These are phyloP conservation scores for Melanerpes formicivorus DNA, from an alignment of 2,113 vertebrate species.

Conservation along the genomic window DNA sequence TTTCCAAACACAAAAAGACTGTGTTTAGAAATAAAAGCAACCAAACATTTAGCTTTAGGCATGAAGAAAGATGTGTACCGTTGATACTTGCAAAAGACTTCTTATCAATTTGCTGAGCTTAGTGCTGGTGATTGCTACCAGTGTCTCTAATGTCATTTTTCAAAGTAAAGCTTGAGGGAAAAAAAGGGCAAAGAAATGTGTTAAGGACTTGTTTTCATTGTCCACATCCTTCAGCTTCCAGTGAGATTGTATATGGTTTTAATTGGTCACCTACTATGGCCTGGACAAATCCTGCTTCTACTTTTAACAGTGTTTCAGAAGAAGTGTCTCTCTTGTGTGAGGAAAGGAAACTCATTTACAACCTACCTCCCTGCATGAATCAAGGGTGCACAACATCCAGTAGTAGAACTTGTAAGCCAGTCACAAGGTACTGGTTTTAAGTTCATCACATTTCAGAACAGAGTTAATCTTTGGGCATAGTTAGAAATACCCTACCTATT, in stretches of 20 bases:
- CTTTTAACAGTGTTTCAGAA: not conserved
- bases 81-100: not conserved
- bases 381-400: not conserved
- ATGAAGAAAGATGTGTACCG: not conserved
- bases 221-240: not conserved
- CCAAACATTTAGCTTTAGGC: not conserved
- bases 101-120: not conserved
- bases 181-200: not conserved
- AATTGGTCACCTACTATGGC: not conserved
- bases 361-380: not conserved
- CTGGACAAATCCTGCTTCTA: not conserved
- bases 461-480: not conserved
- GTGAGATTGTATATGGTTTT: not conserved
- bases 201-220: not conserved
- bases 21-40: not conserved
- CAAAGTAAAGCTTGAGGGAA: not conserved
- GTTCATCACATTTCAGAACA: not conserved
- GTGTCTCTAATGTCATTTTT: not conserved
- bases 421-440: not conserved
- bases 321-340: not conserved
- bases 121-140: not conserved
- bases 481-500: not conserved
- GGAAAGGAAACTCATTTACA: not conserved
- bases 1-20: not conserved
- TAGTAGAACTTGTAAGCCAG: not conserved